These are phyloP conservation scores for Emys orbicularis DNA, from an alignment of 2,797 vertebrate genomes.

Conservation along the genomic window DNA sequence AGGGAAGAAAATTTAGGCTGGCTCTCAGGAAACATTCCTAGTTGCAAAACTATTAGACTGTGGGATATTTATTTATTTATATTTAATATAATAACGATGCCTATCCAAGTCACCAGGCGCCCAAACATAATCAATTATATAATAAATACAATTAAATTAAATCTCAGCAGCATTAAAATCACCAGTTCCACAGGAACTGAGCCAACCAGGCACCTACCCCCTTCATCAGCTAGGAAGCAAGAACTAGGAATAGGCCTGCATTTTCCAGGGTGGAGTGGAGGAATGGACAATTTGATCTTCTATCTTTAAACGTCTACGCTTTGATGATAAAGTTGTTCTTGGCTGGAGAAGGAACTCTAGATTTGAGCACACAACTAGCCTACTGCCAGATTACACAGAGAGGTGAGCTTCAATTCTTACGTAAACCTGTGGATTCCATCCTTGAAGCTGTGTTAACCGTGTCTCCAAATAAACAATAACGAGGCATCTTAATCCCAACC, in stretches of 20 bases:
- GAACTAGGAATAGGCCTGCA: not conserved
- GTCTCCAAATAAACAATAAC: slow-evolving; percentile 96
- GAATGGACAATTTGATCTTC: slow-evolving; percentile 10
- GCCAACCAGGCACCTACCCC: not conserved
- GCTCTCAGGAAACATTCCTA: slow-evolving; percentile 12
- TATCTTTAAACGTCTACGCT: slow-evolving; percentile 14
- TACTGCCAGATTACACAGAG: not conserved
- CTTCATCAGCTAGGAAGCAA: not conserved
- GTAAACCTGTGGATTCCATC: slow-evolving; percentile 97
- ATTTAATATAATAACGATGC: not conserved
- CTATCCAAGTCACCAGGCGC: not conserved
- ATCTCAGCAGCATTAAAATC: not conserved
- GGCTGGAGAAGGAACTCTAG: slow-evolving; percentile 4
- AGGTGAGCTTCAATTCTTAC: slow-evolving; percentile 83
- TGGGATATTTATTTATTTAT: not conserved
- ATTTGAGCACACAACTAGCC: not conserved
- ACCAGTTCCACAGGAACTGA: slow-evolving; percentile 11
- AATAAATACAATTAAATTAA: slow-evolving; percentile 8
- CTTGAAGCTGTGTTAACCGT: slow-evolving; percentile 95
- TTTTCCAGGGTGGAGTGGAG: not conserved
- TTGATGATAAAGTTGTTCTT: slow-evolving; percentile 3
- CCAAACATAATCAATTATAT: not conserved
- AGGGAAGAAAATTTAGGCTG: slow-evolving; percentile 5
- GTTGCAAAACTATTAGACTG: not conserved
- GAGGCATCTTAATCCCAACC: slow-evolving; percentile 97